Conservation (phyloP, 2,888 invertebrate genomes). For the Pseudococcus longispinus region DNA sequence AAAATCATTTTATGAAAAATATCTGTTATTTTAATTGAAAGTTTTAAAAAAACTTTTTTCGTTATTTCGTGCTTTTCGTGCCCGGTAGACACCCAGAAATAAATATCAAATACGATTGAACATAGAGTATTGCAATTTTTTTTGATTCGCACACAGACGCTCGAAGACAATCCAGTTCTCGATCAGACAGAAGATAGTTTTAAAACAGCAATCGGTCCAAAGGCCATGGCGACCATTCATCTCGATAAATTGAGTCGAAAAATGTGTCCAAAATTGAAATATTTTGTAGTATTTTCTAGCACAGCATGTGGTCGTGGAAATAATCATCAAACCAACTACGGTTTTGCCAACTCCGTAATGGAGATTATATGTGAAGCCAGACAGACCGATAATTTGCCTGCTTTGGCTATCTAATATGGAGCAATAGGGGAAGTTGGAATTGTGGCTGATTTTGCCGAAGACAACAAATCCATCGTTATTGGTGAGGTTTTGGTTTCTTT, state of each 20-base stretch:
- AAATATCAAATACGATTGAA: no score
- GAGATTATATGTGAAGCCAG: slow-evolving; percentile 75
- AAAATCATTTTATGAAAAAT: no score
- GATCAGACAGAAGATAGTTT: slow-evolving; percentile 78
- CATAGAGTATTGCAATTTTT: background rate
- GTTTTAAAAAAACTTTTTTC: no score
- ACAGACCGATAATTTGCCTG: slow-evolving; percentile 74
- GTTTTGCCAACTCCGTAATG: slow-evolving; percentile 79
- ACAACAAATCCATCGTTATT: slow-evolving; percentile 72
- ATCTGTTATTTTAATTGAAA: no score
- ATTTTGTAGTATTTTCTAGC: slow-evolving; percentile 91
- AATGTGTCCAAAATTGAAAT: slow-evolving; percentile 67
- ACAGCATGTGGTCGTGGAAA: slow-evolving; percentile 93
- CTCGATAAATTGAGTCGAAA: slow-evolving; percentile 74
- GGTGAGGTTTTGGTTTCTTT: background rate
- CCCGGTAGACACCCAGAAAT: no score
- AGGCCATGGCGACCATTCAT: slow-evolving; percentile 79
- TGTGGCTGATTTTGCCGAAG: slow-evolving; percentile 66
- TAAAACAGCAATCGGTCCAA: slow-evolving; percentile 74
- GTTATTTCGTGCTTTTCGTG: no score
- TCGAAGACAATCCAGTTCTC: slow-evolving; percentile 77
- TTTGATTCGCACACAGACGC: slow-evolving; percentile 65
- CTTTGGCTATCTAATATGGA: slow-evolving; percentile 89
- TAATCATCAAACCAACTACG: slow-evolving; percentile 89
- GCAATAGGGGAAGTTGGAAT: slow-evolving; percentile 85